Percentiles rank a stretch among this genome's conserved stretches.
Conservation (phyloP, 2,888 invertebrate genomes). For the Lasioglossum morio region DNA sequence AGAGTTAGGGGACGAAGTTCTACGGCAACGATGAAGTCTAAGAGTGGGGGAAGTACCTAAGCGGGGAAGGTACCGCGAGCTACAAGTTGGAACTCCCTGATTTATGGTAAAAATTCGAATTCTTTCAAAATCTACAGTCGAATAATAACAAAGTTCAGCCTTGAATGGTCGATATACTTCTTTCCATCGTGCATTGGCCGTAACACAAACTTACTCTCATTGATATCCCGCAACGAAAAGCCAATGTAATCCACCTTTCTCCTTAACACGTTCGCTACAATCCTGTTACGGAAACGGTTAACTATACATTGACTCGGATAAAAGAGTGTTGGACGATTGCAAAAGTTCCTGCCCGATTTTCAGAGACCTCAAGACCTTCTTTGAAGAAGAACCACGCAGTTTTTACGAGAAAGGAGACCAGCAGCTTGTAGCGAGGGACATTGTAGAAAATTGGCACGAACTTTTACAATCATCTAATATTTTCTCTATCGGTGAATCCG, state of each 20-base stretch:
- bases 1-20: too few species aligned
- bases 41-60: too few species aligned
- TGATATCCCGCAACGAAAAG: neutral
- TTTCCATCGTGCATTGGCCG: neutral
- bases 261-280: conserved; percentile 1
- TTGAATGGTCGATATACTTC: neutral
- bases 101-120: neutral
- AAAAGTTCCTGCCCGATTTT: conserved; percentile 3
- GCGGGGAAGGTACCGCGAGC: too few species aligned
- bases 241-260: neutral
- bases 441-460: neutral
- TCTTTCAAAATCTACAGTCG: neutral
- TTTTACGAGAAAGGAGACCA: neutral
- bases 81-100: too few species aligned
- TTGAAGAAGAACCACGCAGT: neutral
- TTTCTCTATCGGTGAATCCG: neutral
- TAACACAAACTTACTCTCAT: neutral
- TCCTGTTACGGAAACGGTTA: neutral
- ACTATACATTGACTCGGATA: neutral
- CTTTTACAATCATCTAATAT: neutral
- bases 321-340: neutral
- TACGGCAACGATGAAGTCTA: too few species aligned
- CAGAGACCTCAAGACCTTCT: conserved; percentile 6
- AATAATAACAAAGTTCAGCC: neutral
- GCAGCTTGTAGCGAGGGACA: neutral